Conservation (phyloP, 2,113 vertebrate genomes). For the Ahaetulla prasina region DNA sequence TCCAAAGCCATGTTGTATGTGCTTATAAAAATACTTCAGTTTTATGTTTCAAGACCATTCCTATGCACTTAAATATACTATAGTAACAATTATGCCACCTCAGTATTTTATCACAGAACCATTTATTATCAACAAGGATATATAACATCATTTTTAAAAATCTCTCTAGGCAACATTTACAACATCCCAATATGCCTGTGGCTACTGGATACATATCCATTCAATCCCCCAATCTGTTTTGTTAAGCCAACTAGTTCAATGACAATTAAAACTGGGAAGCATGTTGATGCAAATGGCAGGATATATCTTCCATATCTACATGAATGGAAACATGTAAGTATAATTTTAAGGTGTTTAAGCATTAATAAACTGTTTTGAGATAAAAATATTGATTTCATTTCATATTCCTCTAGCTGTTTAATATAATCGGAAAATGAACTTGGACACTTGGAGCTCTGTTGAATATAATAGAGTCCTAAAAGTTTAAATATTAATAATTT, state of each 20-base stretch:
- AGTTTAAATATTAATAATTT: neutral
- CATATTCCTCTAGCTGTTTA: neutral
- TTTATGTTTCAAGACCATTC: neutral
- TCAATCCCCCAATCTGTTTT: slow-evolving; percentile 97
- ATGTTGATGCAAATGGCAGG: slow-evolving; percentile 97
- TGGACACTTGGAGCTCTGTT: neutral
- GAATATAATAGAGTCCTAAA: neutral
- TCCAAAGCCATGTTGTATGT: neutral
- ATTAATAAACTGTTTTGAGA: neutral
- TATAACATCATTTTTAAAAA: slow-evolving; percentile 38
- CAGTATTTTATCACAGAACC: neutral
- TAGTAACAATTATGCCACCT: neutral
- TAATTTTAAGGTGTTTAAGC: neutral
- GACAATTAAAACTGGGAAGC: slow-evolving; percentile 98
- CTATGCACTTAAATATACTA: too few relatives aligned
- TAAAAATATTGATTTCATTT: neutral
- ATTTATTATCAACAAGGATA: neutral
- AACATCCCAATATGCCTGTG: slow-evolving; percentile 98
- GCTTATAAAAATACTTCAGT: neutral
- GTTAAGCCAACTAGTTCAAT: slow-evolving; percentile 97
- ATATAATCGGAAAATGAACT: neutral
- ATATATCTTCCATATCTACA: slow-evolving; percentile 97
- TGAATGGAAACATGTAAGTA: slow-evolving; percentile 96
- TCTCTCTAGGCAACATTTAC: slow-evolving; percentile 84
- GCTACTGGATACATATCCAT: slow-evolving; percentile 96